Evolutionary conservation across 2,888 invertebrate genomes (phyloP).

Genomic region (Sarcophaga variegata): DNA sequence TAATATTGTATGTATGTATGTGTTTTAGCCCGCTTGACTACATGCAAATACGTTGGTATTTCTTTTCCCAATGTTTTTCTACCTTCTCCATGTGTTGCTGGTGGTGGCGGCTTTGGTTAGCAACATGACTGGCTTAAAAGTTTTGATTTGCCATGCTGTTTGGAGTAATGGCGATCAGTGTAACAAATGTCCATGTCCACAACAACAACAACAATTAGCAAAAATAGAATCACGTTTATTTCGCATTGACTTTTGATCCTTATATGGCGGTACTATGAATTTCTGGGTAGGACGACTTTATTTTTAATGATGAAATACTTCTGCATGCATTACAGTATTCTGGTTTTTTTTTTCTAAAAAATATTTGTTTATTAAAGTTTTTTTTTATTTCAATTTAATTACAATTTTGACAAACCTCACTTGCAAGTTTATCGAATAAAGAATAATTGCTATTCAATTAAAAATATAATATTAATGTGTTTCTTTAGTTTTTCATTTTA

Average conservation of each 20-base stretch:
- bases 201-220: constrained; percentile 55
- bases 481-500: constrained; percentile 14
- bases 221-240: constrained; percentile 67
- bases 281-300: constrained; percentile 49
- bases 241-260: constrained; percentile 65
- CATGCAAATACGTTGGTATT: constrained; percentile 42
- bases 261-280: constrained; percentile 32
- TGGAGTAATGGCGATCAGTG: not conserved
- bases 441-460: constrained; percentile 55
- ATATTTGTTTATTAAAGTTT: constrained; percentile 43
- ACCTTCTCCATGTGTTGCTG: not conserved
- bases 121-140: not conserved
- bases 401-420: constrained; percentile 50
- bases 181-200: constrained; percentile 40
- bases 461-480: constrained; percentile 39
- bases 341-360: constrained; percentile 39
- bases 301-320: constrained; percentile 42
- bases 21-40: constrained; percentile 46
- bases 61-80: constrained; percentile 15
- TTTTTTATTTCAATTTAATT: constrained; percentile 51
- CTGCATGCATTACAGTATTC: not conserved
- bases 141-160: constrained; percentile 3
- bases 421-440: constrained; percentile 5
- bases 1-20: not conserved
- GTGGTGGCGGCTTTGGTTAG: not conserved